Evolutionary conservation across 2,113 vertebrate species (phyloP), one percentile per base, ranked within the genome.

Genomic region (Budorcas taxicolor): DNA sequence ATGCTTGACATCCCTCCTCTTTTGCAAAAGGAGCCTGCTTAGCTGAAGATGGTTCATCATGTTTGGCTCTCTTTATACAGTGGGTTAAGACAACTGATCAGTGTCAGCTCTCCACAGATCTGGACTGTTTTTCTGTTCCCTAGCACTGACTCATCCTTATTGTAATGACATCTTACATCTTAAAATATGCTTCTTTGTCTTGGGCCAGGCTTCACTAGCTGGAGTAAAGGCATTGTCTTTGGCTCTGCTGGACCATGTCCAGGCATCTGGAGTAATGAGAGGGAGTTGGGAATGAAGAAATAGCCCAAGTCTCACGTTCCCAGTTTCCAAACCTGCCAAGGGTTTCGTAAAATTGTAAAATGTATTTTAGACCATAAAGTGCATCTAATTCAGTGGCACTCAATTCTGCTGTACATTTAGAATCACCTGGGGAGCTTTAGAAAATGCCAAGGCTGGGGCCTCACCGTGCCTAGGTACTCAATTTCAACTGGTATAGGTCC

Each of bases 231-330:
- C 95, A 98, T 87, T 94, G 60, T 93, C 97, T 98, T 93, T 98
- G 97, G 98, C 97, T 98, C 92, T 45, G 80, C 98, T 98, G 98
- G 98, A 98, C 76, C 12, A 52, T 23, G 3, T 98, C 98, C 98
- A 98, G 87, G 87, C 97, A 96, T 97, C 86, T 90, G 88, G 96
- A 98, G 50, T 88, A 95, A 96, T 60, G 91, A 82, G 97, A 96
- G 45, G n/a, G 85, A 96, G 90, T n/a, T 45, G 53, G 64, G 47
- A 91, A 93, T 87, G 60, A 94, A 96, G 87, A 97, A 95, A 87
- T 78, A 86, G n/a, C 94, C 96, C 96, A 94, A 86, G 92, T 98
- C 89, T 91, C 94, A 97, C 52, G 92, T 98, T 97, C 58, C 90
- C 97, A 87, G 96, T 98, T 97, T 96, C 97, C 83, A 90, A 94